Evolutionary conservation across 2,888 invertebrate species (phyloP).

Genomic region (Hylaea fasciaria): DNA sequence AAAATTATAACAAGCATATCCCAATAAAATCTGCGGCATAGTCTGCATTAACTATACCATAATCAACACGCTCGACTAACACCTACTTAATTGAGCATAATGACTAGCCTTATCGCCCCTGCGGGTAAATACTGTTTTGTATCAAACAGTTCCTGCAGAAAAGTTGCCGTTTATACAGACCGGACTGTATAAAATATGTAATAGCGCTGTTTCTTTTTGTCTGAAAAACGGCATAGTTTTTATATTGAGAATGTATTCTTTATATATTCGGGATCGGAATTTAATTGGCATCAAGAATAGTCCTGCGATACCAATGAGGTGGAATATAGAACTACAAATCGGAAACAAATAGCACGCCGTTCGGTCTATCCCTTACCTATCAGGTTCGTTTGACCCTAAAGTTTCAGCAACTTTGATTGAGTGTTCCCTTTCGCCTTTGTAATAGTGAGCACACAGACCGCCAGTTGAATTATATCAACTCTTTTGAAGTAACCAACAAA

Average conservation of each 20-base stretch:
- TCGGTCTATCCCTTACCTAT: slow-evolving; percentile 24
- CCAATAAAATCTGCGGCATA: neutral
- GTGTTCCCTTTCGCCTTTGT: slow-evolving; percentile 40
- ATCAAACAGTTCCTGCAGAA: slow-evolving; percentile 38
- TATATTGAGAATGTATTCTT: no score
- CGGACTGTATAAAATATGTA: neutral
- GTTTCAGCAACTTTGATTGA: slow-evolving; percentile 54
- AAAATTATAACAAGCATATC: neutral
- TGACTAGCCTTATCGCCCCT: slow-evolving; percentile 14
- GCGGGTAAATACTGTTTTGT: slow-evolving; percentile 20
- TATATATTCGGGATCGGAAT: no score
- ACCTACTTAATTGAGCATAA: slow-evolving; percentile 26
- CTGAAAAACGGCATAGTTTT: no score
- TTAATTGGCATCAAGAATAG: no score
- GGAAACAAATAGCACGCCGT: no score
- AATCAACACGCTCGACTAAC: slow-evolving; percentile 14
- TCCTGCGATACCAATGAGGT: no score
- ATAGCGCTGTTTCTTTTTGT: no score
- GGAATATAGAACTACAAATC: no score
- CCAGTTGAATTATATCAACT: slow-evolving; percentile 34
- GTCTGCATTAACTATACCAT: neutral
- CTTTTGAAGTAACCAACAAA: slow-evolving; percentile 40
- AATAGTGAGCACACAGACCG: slow-evolving; percentile 37
- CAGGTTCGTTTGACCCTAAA: slow-evolving; percentile 55
- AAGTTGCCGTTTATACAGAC: neutral